A percentile compares a stretch with the other conserved stretches of the same genome.
Conservation (phyloP, 2,888 invertebrate species). For the Hydroisotoma schaefferi region DNA sequence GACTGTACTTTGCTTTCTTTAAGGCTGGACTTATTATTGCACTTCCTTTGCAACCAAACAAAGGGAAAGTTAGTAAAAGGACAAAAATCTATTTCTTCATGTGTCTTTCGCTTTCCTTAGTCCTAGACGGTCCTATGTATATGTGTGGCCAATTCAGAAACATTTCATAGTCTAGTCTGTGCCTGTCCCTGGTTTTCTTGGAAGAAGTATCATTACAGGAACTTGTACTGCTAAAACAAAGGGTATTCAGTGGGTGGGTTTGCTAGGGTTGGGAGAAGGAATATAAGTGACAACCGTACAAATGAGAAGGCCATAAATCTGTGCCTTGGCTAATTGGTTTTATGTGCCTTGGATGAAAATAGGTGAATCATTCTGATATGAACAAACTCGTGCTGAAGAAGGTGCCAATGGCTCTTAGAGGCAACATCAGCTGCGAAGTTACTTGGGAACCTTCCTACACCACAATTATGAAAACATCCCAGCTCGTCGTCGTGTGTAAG, state of each 20-base stretch:
- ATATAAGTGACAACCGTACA: constrained; percentile 9
- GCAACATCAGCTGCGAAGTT: constrained; percentile 44
- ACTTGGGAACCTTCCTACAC: constrained; percentile 27
- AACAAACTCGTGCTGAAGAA: constrained; percentile 37
- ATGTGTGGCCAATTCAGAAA: too few species aligned
- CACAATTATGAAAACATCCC: constrained; percentile 13
- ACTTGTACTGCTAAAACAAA: background rate
- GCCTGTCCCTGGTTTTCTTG: too few species aligned
- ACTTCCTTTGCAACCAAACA: too few species aligned
- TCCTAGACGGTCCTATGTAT: too few species aligned
- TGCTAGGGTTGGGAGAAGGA: background rate
- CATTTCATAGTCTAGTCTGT: too few species aligned
- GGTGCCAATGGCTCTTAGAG: constrained; percentile 38
- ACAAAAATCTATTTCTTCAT: too few species aligned
- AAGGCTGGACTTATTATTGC: too few species aligned
- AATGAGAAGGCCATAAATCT: constrained; percentile 30
- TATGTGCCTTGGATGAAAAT: constrained; percentile 38
- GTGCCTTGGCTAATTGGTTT: constrained; percentile 38
- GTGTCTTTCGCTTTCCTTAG: too few species aligned
- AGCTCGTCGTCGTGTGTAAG: constrained; percentile 44
- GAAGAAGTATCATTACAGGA: too few species aligned
- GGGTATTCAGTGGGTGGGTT: background rate
- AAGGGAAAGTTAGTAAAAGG: too few species aligned
- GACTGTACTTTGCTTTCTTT: too few species aligned
- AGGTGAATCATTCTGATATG: constrained; percentile 39